phyloP scores from a whole-genome alignment of 2,113 vertebrate species.

The Thalassarche chlororhynchos region DNA sequence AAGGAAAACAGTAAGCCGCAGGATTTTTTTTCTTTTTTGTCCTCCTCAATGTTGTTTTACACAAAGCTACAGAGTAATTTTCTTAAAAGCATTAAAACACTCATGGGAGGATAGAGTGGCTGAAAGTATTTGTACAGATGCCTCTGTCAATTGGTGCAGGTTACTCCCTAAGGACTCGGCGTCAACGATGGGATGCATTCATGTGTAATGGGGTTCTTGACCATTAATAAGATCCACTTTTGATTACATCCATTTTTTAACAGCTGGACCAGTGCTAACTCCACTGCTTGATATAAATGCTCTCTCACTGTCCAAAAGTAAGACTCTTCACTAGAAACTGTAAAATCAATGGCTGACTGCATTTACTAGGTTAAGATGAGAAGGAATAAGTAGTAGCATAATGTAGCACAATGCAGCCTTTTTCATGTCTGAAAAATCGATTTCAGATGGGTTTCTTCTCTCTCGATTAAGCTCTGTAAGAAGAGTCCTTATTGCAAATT shows the following conservation, averaged over 20 bases:
- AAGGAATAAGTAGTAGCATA: not conserved
- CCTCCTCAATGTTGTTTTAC: not conserved
- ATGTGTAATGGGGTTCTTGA: not conserved
- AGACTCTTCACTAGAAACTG: not conserved
- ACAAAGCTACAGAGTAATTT: not conserved
- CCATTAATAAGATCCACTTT: not conserved
- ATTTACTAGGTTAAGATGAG: not conserved
- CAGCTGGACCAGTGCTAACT: not conserved
- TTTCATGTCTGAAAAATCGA: not conserved
- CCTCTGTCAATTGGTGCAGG: not conserved
- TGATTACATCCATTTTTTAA: not conserved
- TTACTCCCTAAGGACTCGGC: not conserved
- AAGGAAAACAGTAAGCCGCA: not conserved
- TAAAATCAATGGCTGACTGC: not conserved
- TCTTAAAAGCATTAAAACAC: not conserved
- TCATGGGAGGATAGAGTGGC: not conserved
- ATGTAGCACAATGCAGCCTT: not conserved
- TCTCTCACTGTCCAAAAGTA: not conserved
- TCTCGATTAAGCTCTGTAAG: not conserved
- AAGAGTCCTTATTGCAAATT: not conserved
- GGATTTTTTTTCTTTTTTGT: not conserved
- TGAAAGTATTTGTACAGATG: not conserved
- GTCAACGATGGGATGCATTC: not conserved
- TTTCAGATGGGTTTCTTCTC: not conserved
- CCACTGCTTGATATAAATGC: not conserved